A percentile compares a stretch with the other conserved stretches of the same genome.
Evolutionary conservation across 2,113 vertebrate species (phyloP).

Genomic region (Ariopsis seemanni): DNA sequence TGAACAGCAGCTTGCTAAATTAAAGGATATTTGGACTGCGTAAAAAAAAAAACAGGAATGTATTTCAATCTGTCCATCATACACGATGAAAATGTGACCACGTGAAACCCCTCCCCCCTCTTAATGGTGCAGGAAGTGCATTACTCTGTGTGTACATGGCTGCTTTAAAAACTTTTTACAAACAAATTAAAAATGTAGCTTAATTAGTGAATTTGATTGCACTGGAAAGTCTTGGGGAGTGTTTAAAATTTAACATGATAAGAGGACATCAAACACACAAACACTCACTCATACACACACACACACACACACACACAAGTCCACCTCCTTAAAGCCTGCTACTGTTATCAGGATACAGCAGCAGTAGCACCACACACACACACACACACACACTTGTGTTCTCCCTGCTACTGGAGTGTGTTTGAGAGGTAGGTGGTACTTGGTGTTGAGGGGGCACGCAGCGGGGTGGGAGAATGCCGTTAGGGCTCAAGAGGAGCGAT

Average conservation of each 20-base stretch:
- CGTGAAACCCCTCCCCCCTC: no score
- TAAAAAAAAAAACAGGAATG: no score
- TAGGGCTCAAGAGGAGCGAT: conserved; percentile 53
- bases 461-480: conserved; percentile 59
- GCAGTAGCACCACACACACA: conserved; percentile 54
- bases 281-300: conserved; percentile 64
- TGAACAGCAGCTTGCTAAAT: no score
- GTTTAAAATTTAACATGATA: conserved; percentile 74
- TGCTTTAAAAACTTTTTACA: conserved; percentile 58
- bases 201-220: conserved; percentile 75
- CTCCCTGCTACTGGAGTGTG: conserved; percentile 26
- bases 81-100: no score
- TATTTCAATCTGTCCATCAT: no score
- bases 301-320: conserved; percentile 70
- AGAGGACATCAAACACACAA: conserved; percentile 80
- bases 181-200: conserved; percentile 60
- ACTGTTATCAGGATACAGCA: conserved; percentile 84
- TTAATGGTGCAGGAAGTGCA: not conserved
- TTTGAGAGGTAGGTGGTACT: conserved; percentile 32
- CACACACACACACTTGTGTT: conserved; percentile 55
- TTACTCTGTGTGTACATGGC: conserved; percentile 24
- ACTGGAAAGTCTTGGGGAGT: conserved; percentile 59
- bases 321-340: conserved; percentile 83
- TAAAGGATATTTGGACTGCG: no score
- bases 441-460: conserved; percentile 36